Conservation (phyloP, 2,797 vertebrate genomes). For the Pantherophis alleghaniensis region DNA sequence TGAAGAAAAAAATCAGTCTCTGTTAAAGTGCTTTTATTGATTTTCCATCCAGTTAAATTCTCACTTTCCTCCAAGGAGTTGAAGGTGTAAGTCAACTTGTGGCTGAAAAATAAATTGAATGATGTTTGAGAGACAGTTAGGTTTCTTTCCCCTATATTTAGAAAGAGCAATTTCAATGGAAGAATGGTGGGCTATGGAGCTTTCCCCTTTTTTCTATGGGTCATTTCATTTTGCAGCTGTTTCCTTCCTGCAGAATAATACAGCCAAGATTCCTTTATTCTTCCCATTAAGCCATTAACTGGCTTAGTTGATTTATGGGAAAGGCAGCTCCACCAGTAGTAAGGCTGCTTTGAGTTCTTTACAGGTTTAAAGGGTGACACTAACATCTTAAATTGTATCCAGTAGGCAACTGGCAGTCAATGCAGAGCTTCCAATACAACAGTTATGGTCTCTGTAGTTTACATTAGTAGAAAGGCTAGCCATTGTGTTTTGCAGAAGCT, state of each 20-base stretch:
- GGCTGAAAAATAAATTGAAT: neutral
- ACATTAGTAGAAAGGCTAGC: neutral
- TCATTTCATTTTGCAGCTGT: no score
- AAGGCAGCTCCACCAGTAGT: neutral
- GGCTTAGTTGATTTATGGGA: neutral
- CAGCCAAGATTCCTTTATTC: neutral
- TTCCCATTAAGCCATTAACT: neutral
- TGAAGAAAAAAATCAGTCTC: neutral
- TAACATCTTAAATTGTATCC: neutral
- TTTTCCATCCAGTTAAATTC: neutral
- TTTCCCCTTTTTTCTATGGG: neutral
- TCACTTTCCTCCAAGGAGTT: neutral
- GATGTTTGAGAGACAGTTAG: neutral
- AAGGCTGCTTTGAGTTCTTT: neutral
- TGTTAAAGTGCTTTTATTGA: neutral
- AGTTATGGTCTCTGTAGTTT: neutral
- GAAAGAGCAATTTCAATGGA: neutral
- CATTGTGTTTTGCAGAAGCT: neutral
- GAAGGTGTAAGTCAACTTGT: neutral
- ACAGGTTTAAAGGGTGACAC: neutral
- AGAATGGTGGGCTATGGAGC: neutral
- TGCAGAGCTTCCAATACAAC: neutral
- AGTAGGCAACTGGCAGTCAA: neutral
- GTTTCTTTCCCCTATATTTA: no score
- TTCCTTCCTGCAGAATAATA: neutral